phyloP scores from a whole-genome alignment of 2,113 vertebrate genomes.

The Cyphomyrus plagiostoma region DNA sequence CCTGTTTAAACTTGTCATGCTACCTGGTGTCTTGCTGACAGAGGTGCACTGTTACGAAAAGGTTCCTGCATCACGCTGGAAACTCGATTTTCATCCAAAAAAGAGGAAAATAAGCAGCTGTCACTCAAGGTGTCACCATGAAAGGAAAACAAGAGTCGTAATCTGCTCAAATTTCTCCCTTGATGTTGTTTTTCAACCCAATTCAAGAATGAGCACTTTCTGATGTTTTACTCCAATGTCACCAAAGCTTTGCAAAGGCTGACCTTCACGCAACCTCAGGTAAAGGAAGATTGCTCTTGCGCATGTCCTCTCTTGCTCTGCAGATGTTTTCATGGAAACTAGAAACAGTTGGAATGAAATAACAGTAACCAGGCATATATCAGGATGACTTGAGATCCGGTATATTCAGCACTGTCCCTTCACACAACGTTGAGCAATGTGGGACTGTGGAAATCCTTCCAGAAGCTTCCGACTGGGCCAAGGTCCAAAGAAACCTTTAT shows the following conservation, averaged over 20 bases:
- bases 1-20: not conserved
- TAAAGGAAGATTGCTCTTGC: not conserved
- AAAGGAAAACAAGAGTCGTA: not conserved
- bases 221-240: not conserved
- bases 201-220: not conserved
- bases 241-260: not conserved
- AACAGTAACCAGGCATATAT: not conserved
- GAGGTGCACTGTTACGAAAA: not conserved
- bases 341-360: conserved; percentile 10
- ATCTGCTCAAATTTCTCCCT: not conserved
- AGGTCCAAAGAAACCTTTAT: conserved; percentile 1
- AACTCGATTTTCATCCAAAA: not conserved
- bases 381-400: not conserved
- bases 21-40: not conserved
- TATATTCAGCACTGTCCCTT: not conserved
- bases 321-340: not conserved
- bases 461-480: not conserved
- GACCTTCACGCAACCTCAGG: not conserved
- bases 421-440: not conserved
- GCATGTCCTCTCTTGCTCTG: not conserved
- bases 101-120: not conserved
- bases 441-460: not conserved
- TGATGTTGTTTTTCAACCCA: not conserved
- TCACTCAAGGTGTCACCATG: not conserved
- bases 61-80: not conserved